Conservation (phyloP, 1,140 invertebrate genomes). For the Aphidius gifuensis region DNA sequence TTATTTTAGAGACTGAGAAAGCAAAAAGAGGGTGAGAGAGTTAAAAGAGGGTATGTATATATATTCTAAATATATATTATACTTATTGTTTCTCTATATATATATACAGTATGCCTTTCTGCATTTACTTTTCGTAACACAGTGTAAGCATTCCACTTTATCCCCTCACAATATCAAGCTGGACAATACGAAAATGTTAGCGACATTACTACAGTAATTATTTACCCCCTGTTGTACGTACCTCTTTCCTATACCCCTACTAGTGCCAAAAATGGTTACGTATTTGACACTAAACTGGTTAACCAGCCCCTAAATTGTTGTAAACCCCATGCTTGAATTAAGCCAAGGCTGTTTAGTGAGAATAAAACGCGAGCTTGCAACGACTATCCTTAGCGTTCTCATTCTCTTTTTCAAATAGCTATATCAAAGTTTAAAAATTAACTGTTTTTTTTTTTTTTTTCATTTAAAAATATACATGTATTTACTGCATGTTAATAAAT, state of each 20-base stretch:
- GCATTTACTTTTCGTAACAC: too few relatives aligned
- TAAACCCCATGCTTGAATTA: conserved; percentile 33
- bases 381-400: too few relatives aligned
- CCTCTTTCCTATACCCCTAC: neutral
- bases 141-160: conserved; percentile 8
- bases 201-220: conserved; percentile 42
- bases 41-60: too few relatives aligned
- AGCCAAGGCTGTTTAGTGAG: neutral
- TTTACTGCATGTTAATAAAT: too few relatives aligned
- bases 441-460: too few relatives aligned
- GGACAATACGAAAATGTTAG: conserved; percentile 13
- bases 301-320: conserved; percentile 45
- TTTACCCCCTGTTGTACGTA: conserved; percentile 32
- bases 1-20: conserved; percentile 38
- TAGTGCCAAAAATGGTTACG: conserved; percentile 34
- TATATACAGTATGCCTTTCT: neutral
- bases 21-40: too few relatives aligned
- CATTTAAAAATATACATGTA: too few relatives aligned
- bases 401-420: too few relatives aligned
- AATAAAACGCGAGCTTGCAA: too few relatives aligned
- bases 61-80: too few relatives aligned
- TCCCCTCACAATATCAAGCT: conserved; percentile 23
- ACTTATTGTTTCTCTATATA: too few relatives aligned
- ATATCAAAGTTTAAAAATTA: too few relatives aligned
- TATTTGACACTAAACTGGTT: conserved; percentile 46